Evolutionary conservation across 2,113 vertebrate species (phyloP), one percentile per base, ranked within the genome.

Genomic region (Thalassarche chlororhynchos): DNA sequence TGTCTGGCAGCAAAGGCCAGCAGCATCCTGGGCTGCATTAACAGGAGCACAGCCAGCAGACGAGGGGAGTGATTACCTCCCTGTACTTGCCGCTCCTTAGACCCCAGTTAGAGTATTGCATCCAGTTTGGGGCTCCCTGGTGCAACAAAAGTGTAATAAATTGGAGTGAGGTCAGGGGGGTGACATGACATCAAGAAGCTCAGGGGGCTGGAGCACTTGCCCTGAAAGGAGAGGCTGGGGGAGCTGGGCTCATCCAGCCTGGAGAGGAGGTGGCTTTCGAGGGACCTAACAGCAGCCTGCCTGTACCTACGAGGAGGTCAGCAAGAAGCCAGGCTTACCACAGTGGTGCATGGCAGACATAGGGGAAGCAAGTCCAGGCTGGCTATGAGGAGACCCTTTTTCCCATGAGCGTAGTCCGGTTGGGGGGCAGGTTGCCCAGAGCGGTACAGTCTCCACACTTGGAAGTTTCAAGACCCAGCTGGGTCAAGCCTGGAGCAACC

Each of bases 291-390:
- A 90, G 60, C 60, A 64, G 60, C 29, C 20, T 65, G 62, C 29
- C 40, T 29, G 18, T 40, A 36, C 21, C 54, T 57, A 3, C 0
- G 2, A 57, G 36, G 31, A 55, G 54, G 29, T 46, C 42, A 66
- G 46, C 28, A 31, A 52, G 70, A 36, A 83, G 58, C 60, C 21
- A 54, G 66, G 55, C 31, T 70, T 10, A 12, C 49, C 23, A 42
- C 42, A 29, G 62, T 17, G 8, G 26, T 52, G 25, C 17, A 2
- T 4, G 5, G 28, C 23, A 7, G 62, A 18, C 1, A 0, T 5
- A 47, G 11, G 24, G 38, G 34, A 52, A 79, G 32, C 10, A 40
- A 31, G 44, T 58, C 55, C 29, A 47, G 14, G 19, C 46, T 54
- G 46, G 51, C 47, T 77, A 4, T 24, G 38, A 71, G 44, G 44